Percentiles rank a stretch among this genome's conserved stretches.
These are phyloP conservation scores for Leptarthrus brevirostris DNA, from an alignment of 2,888 invertebrate species.

Conservation along the genomic window DNA sequence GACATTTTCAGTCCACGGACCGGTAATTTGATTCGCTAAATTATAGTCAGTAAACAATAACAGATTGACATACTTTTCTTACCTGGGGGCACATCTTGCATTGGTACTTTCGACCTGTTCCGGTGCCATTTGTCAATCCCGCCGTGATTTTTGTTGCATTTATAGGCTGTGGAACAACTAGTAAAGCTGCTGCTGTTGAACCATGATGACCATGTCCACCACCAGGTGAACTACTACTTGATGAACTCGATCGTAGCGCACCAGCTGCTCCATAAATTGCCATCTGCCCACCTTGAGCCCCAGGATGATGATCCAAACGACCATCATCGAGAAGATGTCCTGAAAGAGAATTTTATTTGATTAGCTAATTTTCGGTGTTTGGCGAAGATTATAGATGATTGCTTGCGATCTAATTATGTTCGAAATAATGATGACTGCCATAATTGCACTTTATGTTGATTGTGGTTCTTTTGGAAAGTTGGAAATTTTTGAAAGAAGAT, in stretches of 20 bases:
- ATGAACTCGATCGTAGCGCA: conserved; percentile 58
- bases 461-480: too few relatives aligned
- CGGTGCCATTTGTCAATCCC: conserved; percentile 63
- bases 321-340: conserved; percentile 67
- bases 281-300: conserved; percentile 62
- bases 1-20: neutral
- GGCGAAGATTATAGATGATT: too few relatives aligned
- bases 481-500: too few relatives aligned
- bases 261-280: conserved; percentile 56
- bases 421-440: too few relatives aligned
- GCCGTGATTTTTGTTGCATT: conserved; percentile 75
- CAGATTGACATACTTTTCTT: conserved; percentile 64
- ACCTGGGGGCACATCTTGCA: conserved; percentile 99
- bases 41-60: neutral
- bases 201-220: conserved; percentile 68
- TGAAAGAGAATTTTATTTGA: conserved; percentile 56
- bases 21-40: conserved; percentile 3
- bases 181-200: conserved; percentile 73
- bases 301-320: conserved; percentile 66
- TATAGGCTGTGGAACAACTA: conserved; percentile 90
- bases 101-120: conserved; percentile 81
- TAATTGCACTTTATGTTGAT: too few relatives aligned
- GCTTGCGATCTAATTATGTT: too few relatives aligned
- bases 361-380: too few relatives aligned
- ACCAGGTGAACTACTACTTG: conserved; percentile 59